Evolutionary conservation across 2,797 vertebrate species (phyloP).

Genomic region (Crax fasciolata): DNA sequence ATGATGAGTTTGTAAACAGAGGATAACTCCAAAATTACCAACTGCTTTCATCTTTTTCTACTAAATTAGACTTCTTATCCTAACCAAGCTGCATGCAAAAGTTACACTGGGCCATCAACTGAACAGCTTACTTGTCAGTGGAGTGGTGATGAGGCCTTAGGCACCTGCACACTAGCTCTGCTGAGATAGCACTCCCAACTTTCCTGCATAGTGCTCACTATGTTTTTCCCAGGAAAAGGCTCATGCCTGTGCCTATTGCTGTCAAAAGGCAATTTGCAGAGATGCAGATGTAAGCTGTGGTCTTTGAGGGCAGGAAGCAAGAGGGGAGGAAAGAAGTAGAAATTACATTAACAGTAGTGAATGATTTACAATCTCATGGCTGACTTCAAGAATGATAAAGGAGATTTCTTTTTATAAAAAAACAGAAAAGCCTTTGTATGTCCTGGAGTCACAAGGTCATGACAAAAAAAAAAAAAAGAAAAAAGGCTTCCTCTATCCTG

Average conservation of each 20-base stretch:
- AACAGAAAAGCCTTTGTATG: background rate
- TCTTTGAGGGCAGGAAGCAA: constrained; percentile 1
- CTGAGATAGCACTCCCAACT: background rate
- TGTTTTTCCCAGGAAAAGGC: background rate
- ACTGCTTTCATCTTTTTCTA: background rate
- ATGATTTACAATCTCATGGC: background rate
- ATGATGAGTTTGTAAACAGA: background rate
- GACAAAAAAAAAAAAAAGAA: too few relatives aligned
- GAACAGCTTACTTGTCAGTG: background rate
- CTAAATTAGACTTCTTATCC: background rate
- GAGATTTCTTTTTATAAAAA: background rate
- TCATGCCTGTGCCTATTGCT: background rate
- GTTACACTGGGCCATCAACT: background rate
- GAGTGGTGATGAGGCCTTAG: background rate
- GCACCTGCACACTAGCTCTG: background rate
- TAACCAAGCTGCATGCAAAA: background rate
- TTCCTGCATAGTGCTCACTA: background rate
- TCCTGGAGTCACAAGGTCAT: background rate
- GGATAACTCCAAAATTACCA: background rate
- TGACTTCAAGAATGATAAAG: background rate
- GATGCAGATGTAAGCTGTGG: background rate
- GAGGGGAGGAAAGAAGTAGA: background rate
- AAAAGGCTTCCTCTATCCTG: background rate
- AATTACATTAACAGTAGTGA: background rate
- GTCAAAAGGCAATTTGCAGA: constrained; percentile 9